phyloP scores from a whole-genome alignment of 2,888 invertebrate species.

The Leucania comma region DNA sequence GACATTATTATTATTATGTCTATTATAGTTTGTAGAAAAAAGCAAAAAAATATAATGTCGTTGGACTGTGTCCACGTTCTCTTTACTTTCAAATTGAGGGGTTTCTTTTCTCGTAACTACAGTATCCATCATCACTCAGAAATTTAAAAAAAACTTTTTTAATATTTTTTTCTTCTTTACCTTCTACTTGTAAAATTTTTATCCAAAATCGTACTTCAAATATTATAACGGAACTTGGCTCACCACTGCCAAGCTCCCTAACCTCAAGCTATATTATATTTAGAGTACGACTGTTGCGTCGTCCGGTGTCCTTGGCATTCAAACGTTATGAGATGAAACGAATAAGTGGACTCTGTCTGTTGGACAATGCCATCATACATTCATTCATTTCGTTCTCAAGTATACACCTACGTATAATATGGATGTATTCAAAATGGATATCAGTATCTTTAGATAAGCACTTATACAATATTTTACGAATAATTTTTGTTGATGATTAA shows the following conservation, averaged over 20 bases:
- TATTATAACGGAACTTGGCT: conserved; percentile 8
- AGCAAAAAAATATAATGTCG: too few species aligned
- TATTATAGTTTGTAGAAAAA: too few species aligned
- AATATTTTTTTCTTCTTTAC: too few species aligned
- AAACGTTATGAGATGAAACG: conserved; percentile 8
- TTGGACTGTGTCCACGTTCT: neutral
- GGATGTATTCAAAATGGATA: too few species aligned
- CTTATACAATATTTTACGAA: too few species aligned
- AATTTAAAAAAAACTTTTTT: neutral
- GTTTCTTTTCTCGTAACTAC: neutral
- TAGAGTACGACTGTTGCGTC: neutral
- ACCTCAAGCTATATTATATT: conserved; percentile 6
- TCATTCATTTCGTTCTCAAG: neutral
- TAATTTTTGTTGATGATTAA: too few species aligned
- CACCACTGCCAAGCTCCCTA: neutral
- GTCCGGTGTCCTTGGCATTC: conserved; percentile 23
- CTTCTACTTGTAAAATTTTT: too few species aligned
- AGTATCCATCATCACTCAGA: neutral
- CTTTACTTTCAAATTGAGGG: neutral
- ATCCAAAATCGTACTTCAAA: neutral
- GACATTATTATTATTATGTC: too few species aligned
- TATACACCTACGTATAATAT: too few species aligned
- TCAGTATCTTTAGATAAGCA: neutral
- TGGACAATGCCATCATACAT: too few species aligned
- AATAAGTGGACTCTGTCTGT: conserved; percentile 9